Evolutionary conservation across 2,888 invertebrate genomes (phyloP), one percentile per base, ranked within the genome.

Genomic region (Luperina testacea): DNA sequence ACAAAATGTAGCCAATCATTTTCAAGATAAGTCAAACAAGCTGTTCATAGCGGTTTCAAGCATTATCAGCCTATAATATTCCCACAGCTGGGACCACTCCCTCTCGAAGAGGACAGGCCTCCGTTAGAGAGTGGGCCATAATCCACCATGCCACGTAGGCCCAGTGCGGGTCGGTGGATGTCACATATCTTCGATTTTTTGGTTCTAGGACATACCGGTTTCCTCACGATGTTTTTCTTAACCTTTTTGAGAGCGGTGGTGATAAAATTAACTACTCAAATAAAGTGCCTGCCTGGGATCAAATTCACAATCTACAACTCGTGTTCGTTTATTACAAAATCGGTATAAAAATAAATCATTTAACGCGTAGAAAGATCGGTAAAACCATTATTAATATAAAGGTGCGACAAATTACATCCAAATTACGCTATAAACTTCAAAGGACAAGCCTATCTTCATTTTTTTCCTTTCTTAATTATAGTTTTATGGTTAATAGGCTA

Each of bases 401-500:
- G 1, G 61, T 71, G 70, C 15, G 13, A 38, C 51, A 75, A 83
- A 86, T 86, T 75, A 86, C 65, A 59, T 45, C 24, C n/a, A 57
- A 76, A 79, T 77, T 73, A 70, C 42, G 64, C 67, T 82, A 81
- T 73, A 72, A 80, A 80, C 74, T 74, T 79, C 72, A 78, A 79
- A 82, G 45, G 75, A 68, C 53, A 81, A 85, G 82, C 74, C 80
- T 79, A 79, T 65, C 17, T 72, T 85, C 24, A 81, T 82, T 75
- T 61, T n/a, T 67, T 78, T 82, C 13, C 20, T 75, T 76, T 76
- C 20, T 71, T 77, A 68, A 68, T 77, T 57, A 76, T 63, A 51
- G 51, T 77, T 86, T 81, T 81, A 77, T 68, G 51, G 51, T 51
- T 59, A 74, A 32, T 57, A 64, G 24, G 51, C 38, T 78, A 57